Evolutionary conservation across 2,113 vertebrate species (phyloP), one percentile per base, ranked within the genome.

Genomic region (Oreocharis arfaki): DNA sequence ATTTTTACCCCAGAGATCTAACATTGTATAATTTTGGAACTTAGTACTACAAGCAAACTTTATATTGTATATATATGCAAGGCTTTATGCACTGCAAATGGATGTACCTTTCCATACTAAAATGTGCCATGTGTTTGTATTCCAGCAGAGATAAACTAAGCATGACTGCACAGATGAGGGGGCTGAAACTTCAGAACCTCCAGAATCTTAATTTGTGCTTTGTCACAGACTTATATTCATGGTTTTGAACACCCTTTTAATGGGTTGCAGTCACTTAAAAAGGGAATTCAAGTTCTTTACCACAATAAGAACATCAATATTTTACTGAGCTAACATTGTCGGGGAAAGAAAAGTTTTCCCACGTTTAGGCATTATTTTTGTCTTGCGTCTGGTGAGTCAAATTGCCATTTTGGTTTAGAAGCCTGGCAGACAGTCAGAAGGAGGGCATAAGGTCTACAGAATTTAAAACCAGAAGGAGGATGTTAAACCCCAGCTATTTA

Each of bases 281-380:
- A 92, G 55, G 71, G 74, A 83, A 79, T 69, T 6, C 4, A 37
- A 76, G n/a, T 69, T 88, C 55, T 88, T 63, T 50, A 86, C 26
- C 21, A 76, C 35, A 94, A 87, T 79, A 80, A 86, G 79, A 90
- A 39, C n/a, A 70, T 74, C 55, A 70, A 8, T 69, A 42, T 90
- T 74, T 88, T 92, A 92, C 75, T 50, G 33, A 37, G 30, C 57
- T 73, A 53, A 61, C n/a, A 24, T 32, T 57, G 37, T 26, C 49
- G 35, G 33, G 26, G 32, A 65, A 89, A 93, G 60, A 81, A 86
- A 90, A 33, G 13, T 69, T 93, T 95, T 94, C 61, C 77, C 87
- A 87, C 88, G 65, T 84, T 93, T 79, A 82, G 84, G 61, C 67
- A 83, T 57, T 44, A 69, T 83, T 94, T 94, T 93, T 33, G 50